Conservation (phyloP, 2,888 invertebrate genomes). For the Melanophora roralis region DNA sequence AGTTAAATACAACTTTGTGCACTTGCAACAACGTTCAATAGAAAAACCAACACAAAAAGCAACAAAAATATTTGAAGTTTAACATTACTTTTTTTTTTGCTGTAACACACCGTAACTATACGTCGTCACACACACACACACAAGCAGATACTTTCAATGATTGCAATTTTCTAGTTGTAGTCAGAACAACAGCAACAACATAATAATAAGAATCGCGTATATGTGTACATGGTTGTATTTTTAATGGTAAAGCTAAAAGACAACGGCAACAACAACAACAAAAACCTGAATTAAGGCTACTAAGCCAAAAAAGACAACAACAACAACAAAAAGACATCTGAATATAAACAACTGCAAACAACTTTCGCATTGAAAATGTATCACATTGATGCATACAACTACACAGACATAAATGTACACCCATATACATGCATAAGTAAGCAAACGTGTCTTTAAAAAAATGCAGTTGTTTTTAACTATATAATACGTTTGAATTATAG, state of each 20-base stretch:
- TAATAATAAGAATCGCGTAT: constrained; percentile 15
- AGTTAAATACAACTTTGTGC: constrained; percentile 17
- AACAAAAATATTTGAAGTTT: constrained; percentile 11
- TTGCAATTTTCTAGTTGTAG: constrained; percentile 2
- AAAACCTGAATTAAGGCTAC: background rate
- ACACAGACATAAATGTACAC: too few species aligned
- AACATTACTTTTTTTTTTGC: constrained; percentile 40
- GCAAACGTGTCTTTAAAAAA: too few species aligned
- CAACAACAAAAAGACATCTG: background rate
- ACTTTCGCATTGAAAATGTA: constrained; percentile 64
- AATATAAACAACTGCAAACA: constrained; percentile 52
- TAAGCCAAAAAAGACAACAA: background rate
- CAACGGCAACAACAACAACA: background rate
- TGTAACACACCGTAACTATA: constrained; percentile 25
- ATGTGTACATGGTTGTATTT: constrained; percentile 43
- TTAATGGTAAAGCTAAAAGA: constrained; percentile 14
- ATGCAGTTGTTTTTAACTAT: too few species aligned
- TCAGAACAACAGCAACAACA: constrained; percentile 14
- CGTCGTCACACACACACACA: background rate
- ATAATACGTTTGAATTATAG: too few species aligned
- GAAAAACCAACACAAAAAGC: background rate
- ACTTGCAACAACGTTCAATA: constrained; percentile 23
- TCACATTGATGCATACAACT: constrained; percentile 63
- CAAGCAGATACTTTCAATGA: background rate
- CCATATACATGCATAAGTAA: too few species aligned